These are phyloP conservation scores for Sebastes iracundus DNA, from an alignment of 2,797 vertebrate genomes.

Conservation along the genomic window DNA sequence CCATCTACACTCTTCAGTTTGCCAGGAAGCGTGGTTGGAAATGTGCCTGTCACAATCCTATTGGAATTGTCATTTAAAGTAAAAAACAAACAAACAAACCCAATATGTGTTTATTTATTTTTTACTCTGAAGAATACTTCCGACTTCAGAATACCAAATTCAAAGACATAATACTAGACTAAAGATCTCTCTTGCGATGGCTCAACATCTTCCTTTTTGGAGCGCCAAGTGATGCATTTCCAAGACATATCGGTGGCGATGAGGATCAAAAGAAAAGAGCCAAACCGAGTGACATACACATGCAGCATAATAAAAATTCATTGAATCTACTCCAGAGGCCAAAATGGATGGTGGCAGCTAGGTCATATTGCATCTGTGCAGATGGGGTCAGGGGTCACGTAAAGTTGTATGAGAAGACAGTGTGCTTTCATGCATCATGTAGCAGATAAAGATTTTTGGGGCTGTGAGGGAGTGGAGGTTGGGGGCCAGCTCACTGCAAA, in stretches of 20 bases:
- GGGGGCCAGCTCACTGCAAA: conserved; percentile 26
- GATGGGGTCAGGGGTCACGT: conserved; percentile 87
- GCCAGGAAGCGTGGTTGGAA: conserved; percentile 59
- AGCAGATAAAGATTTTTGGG: conserved; percentile 92
- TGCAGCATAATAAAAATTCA: conserved; percentile 97
- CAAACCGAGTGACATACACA: conserved; percentile 63
- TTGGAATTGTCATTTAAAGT: conserved; percentile 45
- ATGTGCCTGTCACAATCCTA: conserved; percentile 50
- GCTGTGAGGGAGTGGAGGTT: conserved; percentile 45
- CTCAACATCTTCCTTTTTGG: conserved; percentile 19
- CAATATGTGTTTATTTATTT: conserved; percentile 39
- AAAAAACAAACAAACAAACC: conserved; percentile 54
- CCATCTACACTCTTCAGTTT: conserved; percentile 23
- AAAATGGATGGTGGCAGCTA: conserved; percentile 93
- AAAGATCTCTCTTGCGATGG: not conserved
- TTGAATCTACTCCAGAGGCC: conserved; percentile 93
- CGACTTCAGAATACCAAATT: conserved; percentile 7
- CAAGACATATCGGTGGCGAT: conserved; percentile 55
- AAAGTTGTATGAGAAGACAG: conserved; percentile 93
- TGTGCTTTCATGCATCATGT: conserved; percentile 98
- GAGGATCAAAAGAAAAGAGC: conserved; percentile 62
- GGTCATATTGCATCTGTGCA: conserved; percentile 96
- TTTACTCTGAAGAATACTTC: conserved; percentile 34
- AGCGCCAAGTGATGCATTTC: conserved; percentile 49
- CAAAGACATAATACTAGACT: conserved; percentile 8